Percentiles rank a stretch among this genome's conserved stretches.
Evolutionary conservation across 2,113 vertebrate species (phyloP).

Genomic region (Panthera leo): DNA sequence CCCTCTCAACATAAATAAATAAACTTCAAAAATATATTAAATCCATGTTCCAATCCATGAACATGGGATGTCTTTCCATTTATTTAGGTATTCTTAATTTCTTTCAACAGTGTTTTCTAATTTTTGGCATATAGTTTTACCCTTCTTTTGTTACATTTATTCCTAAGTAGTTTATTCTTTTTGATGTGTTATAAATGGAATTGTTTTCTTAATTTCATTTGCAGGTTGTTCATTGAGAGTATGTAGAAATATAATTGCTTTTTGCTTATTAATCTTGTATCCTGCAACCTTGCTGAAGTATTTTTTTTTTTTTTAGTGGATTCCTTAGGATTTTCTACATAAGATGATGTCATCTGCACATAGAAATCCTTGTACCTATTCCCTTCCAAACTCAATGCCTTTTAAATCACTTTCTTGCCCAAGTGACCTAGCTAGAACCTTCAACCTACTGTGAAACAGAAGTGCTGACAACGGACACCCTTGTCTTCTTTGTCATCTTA

Average conservation of each 20-base stretch:
- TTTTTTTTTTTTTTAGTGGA: not conserved
- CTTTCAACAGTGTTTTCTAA: not conserved
- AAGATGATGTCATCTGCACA: not conserved
- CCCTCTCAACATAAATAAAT: no score
- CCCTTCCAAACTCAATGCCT: not conserved
- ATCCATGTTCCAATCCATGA: not conserved
- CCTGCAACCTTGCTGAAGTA: not conserved
- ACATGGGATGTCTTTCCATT: not conserved
- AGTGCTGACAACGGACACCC: not conserved
- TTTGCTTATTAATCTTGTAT: not conserved
- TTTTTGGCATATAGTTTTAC: not conserved
- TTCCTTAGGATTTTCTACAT: not conserved
- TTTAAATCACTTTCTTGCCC: not conserved
- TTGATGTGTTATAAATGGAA: not conserved
- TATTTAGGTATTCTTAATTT: not conserved
- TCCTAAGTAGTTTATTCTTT: not conserved
- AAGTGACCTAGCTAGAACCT: not conserved
- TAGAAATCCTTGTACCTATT: not conserved
- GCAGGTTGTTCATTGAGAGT: not conserved
- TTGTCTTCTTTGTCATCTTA: not conserved
- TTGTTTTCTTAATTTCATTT: not conserved
- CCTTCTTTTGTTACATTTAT: not conserved
- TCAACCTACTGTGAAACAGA: not conserved
- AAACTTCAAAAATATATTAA: not conserved
- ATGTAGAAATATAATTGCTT: not conserved